A percentile compares a stretch with the other conserved stretches of the same genome.
phyloP scores from a whole-genome alignment of 2,888 invertebrate genomes.

The Dexiosoma caninum region DNA sequence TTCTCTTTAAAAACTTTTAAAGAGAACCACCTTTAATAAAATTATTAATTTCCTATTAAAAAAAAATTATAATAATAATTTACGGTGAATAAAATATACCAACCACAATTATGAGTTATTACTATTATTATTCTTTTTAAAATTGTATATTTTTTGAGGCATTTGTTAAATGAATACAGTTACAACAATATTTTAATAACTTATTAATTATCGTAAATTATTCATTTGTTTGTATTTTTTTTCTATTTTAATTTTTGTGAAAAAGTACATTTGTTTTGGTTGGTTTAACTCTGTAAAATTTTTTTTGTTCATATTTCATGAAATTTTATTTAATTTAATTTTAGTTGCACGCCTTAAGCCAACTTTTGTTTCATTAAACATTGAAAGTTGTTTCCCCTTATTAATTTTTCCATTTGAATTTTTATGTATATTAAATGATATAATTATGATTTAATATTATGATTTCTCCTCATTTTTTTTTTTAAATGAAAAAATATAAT shows the following conservation, averaged over 20 bases:
- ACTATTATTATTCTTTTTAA: constrained; percentile 19
- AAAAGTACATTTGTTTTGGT: neutral
- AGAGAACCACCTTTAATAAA: neutral
- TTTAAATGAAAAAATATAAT: constrained; percentile 33
- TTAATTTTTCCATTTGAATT: neutral
- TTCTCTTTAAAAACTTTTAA: constrained; percentile 19
- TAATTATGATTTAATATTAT: constrained; percentile 51
- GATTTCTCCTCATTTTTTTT: constrained; percentile 23
- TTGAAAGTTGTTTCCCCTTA: constrained; percentile 53
- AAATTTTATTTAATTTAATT: neutral
- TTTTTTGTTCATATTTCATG: neutral
- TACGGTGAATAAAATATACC: constrained; percentile 7
- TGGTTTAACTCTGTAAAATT: constrained; percentile 17
- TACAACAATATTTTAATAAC: constrained; percentile 1
- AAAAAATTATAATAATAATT: neutral
- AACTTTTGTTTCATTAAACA: constrained; percentile 59
- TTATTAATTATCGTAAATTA: constrained; percentile 24
- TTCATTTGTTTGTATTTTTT: neutral
- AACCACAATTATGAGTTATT: constrained; percentile 11
- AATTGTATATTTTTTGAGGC: neutral
- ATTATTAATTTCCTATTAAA: neutral
- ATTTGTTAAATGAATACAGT: constrained; percentile 7
- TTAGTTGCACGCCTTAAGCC: constrained; percentile 64
- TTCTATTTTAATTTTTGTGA: neutral
- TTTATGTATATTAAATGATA: neutral